Conservation (phyloP, 2,113 vertebrate genomes). For the Vulpes vulpes region DNA sequence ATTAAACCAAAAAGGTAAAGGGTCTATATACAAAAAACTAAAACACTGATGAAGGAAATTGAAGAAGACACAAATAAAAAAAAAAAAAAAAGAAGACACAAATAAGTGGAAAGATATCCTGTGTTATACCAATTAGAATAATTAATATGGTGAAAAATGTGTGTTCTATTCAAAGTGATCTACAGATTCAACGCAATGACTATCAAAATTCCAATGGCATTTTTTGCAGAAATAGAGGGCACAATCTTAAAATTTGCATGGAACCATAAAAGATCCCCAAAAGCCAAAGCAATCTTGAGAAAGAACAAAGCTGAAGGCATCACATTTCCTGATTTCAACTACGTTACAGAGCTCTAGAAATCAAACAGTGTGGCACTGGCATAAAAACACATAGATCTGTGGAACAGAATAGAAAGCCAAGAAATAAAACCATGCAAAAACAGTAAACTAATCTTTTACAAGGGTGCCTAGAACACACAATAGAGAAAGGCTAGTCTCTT, state of each 20-base stretch:
- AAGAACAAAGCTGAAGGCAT: not conserved
- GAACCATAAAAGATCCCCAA: not conserved
- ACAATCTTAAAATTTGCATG: not conserved
- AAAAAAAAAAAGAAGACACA: not conserved
- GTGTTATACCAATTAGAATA: not conserved
- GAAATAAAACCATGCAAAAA: too few relatives aligned
- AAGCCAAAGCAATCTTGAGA: not conserved
- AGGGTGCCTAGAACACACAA: too few relatives aligned
- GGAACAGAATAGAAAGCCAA: too few relatives aligned
- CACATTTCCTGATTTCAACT: not conserved
- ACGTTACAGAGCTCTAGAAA: not conserved
- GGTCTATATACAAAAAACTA: not conserved
- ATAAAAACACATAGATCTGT: too few relatives aligned
- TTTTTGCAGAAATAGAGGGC: not conserved
- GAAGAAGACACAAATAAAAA: not conserved
- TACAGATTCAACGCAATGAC: too few relatives aligned
- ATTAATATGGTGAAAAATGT: not conserved
- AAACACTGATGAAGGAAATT: not conserved
- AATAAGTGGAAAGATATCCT: not conserved
- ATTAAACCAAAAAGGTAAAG: not conserved
- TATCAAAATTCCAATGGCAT: not conserved
- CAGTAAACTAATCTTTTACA: too few relatives aligned
- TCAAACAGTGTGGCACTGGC: too few relatives aligned
- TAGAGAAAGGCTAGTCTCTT: too few relatives aligned
- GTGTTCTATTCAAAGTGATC: not conserved